Base-by-base conservation (phyloP, 2,113 vertebrate species). In the Antennarius striatus region DNA sequence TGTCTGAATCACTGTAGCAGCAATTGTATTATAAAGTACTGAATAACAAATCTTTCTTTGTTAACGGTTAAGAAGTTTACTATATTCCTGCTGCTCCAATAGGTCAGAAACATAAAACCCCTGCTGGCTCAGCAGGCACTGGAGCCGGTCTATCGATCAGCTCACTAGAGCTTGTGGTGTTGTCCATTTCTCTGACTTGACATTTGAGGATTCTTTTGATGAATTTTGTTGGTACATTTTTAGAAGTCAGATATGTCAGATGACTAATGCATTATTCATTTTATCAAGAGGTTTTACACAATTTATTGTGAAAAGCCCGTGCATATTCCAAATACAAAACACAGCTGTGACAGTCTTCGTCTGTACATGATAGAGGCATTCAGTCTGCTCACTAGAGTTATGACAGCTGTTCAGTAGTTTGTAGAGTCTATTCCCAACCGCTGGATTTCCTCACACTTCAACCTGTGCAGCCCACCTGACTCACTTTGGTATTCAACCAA, bases 51-150 rank as follows among this genome's bases (percentile, higher is more conserved):
- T 50, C 71, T 59, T n/a, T 66, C 53, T 78, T 63, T 78, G 67
- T 71, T 63, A 58, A 50, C 55, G 61, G 52, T 51, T 53, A 62
- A 78, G 68, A 66, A 76, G 75, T 80, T 83, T 30, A 53, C 60
- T n/a, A 3, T 42, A 42, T 74, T 61, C 71, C 40, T 79, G 58
- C 63, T 81, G 56, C 73, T 79, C 51, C 75, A 70, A 73, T 87
- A 84, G 84, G 87, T 86, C 80, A 82, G 61, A 77, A 76, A 50
- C 80, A 89, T 84, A 86, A 86, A 86, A 72, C 75, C 76, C 78
- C 80, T 75, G 82, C 82, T 82, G 80, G 74, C 73, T 69, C 74
- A 69, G 84, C 79, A 81, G 73, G 62, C 62, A 11, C 58, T 64
- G 56, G 59, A 66, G 70, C 46, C 63, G 69, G 58, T 71, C 65